These are phyloP conservation scores for Lymantria dispar DNA, from an alignment of 2,888 invertebrate genomes.

Conservation along the genomic window DNA sequence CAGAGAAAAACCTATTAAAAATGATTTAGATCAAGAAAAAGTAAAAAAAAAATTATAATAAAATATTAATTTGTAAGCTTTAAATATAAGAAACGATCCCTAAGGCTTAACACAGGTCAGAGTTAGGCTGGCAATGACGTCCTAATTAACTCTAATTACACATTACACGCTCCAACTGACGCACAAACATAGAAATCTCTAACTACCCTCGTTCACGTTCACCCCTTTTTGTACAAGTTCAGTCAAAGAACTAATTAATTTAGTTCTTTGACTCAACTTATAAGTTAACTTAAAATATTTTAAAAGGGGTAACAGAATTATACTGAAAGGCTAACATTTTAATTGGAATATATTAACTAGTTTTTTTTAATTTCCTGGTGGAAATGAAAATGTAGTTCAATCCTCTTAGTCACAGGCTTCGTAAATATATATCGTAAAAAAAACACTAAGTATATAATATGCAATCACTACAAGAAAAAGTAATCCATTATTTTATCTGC, in stretches of 20 bases:
- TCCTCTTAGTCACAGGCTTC: too few species aligned
- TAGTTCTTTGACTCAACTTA: too few species aligned
- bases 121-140: neutral
- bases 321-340: neutral
- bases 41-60: too few species aligned
- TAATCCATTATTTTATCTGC: too few species aligned
- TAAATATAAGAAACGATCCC: neutral
- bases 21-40: too few species aligned
- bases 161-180: slow-evolving; percentile 22
- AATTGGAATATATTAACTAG: neutral
- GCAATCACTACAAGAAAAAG: too few species aligned
- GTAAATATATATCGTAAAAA: too few species aligned
- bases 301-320: neutral
- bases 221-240: slow-evolving; percentile 14
- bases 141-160: slow-evolving; percentile 36
- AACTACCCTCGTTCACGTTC: slow-evolving; percentile 8
- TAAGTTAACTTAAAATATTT: neutral
- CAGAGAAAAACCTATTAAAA: too few species aligned
- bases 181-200: slow-evolving; percentile 22
- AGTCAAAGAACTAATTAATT: slow-evolving; percentile 10
- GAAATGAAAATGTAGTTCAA: too few species aligned
- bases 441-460: too few species aligned
- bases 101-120: neutral
- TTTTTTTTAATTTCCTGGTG: neutral
- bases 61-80: too few species aligned